Evolutionary conservation across 2,797 vertebrate genomes (phyloP), one percentile per base, ranked within the genome.

Genomic region (Enteromius trimaculatus): DNA sequence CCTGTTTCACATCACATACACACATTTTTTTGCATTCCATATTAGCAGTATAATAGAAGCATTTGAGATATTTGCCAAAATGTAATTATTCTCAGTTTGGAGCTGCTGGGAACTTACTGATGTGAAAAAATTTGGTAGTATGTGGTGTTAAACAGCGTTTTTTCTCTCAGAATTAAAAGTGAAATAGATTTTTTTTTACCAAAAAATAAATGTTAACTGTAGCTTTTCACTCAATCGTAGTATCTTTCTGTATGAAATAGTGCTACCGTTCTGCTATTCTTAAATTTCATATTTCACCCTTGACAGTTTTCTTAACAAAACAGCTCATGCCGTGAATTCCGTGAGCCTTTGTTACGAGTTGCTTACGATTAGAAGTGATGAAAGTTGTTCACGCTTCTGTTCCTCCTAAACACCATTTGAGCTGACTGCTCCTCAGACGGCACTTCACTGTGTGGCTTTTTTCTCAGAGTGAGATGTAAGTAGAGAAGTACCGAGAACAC

Each of bases 371-470:
- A 71, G 65, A 78, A 83, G 65, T 71, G 74, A 70, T 58, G 81
- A 77, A 82, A 65, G 47, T 76, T 77, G 74, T 77, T 82, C 62
- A 82, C 37, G 72, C 62, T 77, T 76, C 47, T 82, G 81, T 76
- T 68, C 49, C 64, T 82, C 60, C 77, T 78, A 65, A 34, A 66
- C 60, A 31, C 62, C 77, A 66, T 58, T 70, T 58, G 42, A 77
- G 75, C 75, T 79, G 82, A 71, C 82, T 26, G 75, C 65, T 80
- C 34, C n/a, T 83, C 42, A 83, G 75, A 78, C 66, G 51, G 29
- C 81, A 76, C 47, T 68, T 69, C 64, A 68, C 77, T 68, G 44
- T 68, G 62, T 44, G 79, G 37, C 79, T 70, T 80, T 80, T 71
- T 71, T 44, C 79, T 80, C 21, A 80, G 66, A 77, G 49, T 77